Conservation (phyloP, 2,113 vertebrate species). For the Melospiza melodia region DNA sequence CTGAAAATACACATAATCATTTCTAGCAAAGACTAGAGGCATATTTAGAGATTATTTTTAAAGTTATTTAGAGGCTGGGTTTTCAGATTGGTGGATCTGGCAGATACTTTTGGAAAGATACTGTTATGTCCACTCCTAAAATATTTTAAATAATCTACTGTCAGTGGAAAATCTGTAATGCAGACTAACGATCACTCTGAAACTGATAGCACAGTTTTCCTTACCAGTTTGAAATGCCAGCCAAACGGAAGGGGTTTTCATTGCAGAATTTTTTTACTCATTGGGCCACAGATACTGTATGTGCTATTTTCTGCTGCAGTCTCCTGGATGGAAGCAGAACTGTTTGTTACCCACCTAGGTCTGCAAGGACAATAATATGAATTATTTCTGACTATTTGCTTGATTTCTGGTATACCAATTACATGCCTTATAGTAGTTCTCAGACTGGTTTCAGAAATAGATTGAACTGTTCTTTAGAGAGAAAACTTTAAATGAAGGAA, state of each 20-base stretch:
- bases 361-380: neutral
- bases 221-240: neutral
- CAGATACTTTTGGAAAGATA: neutral
- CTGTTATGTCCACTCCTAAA: neutral
- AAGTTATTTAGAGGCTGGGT: neutral
- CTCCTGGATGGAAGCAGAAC: neutral
- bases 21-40: neutral
- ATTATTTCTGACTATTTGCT: neutral
- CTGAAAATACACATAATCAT: neutral
- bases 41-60: neutral
- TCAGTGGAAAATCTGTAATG: neutral
- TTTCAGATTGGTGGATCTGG: neutral
- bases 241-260: neutral
- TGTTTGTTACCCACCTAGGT: neutral
- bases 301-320: neutral
- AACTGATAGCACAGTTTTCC: neutral
- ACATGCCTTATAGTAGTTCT: neutral
- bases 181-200: neutral
- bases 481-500: neutral
- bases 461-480: neutral
- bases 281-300: neutral
- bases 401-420: neutral
- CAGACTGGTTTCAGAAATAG: neutral
- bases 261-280: neutral
- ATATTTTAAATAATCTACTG: neutral